Evolutionary conservation across 23 tunicate species (phyloP).

Genomic region (Styela clava): DNA sequence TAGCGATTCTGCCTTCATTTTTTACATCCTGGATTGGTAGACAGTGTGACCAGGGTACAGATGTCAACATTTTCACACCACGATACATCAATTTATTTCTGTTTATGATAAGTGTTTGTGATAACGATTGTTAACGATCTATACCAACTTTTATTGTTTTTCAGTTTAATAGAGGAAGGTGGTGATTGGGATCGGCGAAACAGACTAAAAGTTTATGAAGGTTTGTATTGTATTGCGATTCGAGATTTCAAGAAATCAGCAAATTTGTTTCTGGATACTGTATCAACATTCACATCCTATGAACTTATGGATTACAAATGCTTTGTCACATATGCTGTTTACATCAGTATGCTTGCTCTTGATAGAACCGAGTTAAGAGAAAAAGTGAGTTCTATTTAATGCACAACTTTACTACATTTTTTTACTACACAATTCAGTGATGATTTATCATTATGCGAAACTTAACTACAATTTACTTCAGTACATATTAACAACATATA

Average conservation of each 20-base stretch:
- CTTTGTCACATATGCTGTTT: slow-evolving; percentile 85
- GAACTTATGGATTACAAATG: slow-evolving; percentile 94
- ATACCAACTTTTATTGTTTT: too few species aligned
- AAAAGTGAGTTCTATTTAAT: slow-evolving; percentile 29
- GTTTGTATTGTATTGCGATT: slow-evolving; percentile 75
- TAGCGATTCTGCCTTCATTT: too few species aligned
- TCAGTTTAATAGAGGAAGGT: slow-evolving; percentile 84
- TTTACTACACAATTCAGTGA: background rate
- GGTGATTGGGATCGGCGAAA: slow-evolving; percentile 99
- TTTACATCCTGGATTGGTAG: too few species aligned
- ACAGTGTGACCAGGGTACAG: too few species aligned
- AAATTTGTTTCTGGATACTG: slow-evolving; percentile 71
- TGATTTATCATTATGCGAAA: background rate
- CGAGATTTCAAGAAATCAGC: slow-evolving; percentile 92
- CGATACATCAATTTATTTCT: too few species aligned
- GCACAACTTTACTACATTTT: too few species aligned
- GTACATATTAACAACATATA: background rate
- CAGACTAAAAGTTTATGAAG: slow-evolving; percentile 92
- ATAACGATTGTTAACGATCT: too few species aligned
- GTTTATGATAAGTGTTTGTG: too few species aligned
- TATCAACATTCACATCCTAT: slow-evolving; percentile 86
- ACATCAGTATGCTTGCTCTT: slow-evolving; percentile 77
- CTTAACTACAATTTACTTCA: background rate
- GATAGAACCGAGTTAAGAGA: slow-evolving; percentile 80
- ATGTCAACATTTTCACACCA: too few species aligned